These are phyloP conservation scores for Eilema griseolum DNA, from an alignment of 2,888 invertebrate species.

Conservation along the genomic window DNA sequence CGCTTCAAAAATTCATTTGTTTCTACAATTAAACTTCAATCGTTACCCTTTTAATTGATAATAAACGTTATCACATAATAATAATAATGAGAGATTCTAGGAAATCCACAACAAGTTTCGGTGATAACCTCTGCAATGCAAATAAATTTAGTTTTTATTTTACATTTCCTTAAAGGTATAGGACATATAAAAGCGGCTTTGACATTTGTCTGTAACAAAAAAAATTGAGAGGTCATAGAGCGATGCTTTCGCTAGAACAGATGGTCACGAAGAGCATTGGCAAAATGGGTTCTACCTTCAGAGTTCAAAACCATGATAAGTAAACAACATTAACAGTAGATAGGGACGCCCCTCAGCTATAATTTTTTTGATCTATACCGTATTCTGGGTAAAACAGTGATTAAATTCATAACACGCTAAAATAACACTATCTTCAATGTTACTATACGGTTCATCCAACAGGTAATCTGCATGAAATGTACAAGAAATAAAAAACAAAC, in stretches of 20 bases:
- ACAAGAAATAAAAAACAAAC: slow-evolving; percentile 17
- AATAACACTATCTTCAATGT: neutral
- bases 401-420: neutral
- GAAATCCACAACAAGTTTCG: neutral
- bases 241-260: no score
- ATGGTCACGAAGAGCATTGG: no score
- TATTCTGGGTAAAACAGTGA: neutral
- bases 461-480: slow-evolving; percentile 15
- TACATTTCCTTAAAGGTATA: neutral
- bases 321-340: no score
- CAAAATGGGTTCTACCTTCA: no score
- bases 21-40: no score
- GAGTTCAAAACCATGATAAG: no score
- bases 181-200: neutral
- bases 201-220: no score
- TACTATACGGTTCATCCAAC: slow-evolving; percentile 9
- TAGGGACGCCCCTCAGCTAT: neutral
- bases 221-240: no score
- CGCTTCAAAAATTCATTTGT: no score
- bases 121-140: neutral
- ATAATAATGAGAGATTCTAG: neutral
- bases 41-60: no score
- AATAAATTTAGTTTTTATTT: neutral
- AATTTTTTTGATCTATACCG: neutral
- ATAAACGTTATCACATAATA: neutral